Evolutionary conservation across 2,797 vertebrate species (phyloP), one percentile per base, ranked within the genome.

Genomic region (Bovichtus variegatus): DNA sequence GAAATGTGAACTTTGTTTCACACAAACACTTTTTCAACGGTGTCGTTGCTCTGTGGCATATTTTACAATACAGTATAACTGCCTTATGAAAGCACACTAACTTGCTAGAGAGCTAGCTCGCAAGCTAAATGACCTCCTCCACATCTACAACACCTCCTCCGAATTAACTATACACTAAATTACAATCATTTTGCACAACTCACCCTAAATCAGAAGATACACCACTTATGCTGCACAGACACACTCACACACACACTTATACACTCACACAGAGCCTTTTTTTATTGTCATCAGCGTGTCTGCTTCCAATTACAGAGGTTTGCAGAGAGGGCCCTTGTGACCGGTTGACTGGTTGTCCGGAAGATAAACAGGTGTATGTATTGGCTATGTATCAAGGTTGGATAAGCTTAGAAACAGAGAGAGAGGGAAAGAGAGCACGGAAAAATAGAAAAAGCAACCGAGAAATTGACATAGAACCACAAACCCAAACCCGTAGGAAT

Each of bases 361-460:
- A 92, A 90, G 86, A 89, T 91, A 90, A 94, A 94, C 91, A 93
- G 93, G 93, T 94, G 91, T 90, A 87, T 89, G 75, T 74, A 64
- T 86, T 92, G 94, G 93, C 85, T 71, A 46, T 63, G 71, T 78
- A 87, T 93, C 92, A 94, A 93, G 90, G 89, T 81, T 89, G 89
- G 79, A 85, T 86, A 88, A 78, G 84, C 86, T 82, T 43, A 41
- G 77, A 79, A 67, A 81, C 47, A 61, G 62, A 81, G 31, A 74
- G 38, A 31, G 60, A 83, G 72, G 40, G 53, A n/a, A 29, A 65
- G 47, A 67, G 27, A 68, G 58, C 0, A 29, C 71, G 47, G 51
- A 41, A 34, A 3, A 80, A 41, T 41, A 27, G 47, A 72, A 50
- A 59, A 73, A 75, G 53, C 50, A 63, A 68, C 41, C 5, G 8